Base-by-base conservation (phyloP, 1,140 invertebrate species). In the Bombus superbus region DNA sequence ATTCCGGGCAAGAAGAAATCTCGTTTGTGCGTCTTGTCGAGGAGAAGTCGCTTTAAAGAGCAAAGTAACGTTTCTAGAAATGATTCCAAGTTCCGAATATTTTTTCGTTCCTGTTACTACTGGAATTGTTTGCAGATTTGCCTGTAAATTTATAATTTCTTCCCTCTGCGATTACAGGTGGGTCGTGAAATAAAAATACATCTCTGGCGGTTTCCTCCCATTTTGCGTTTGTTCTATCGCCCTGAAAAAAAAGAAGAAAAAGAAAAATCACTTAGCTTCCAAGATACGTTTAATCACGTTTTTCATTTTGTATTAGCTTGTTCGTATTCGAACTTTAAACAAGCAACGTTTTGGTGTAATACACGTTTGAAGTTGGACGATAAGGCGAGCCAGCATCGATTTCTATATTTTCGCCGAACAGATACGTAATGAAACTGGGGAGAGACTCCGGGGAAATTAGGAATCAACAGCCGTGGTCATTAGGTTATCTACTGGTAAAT, bases 391-490 rank as follows among this genome's bases (percentile, higher is more conserved):
- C 10, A 40, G 18, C n/a, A 83, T 86, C 53, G 72, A 82, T 83
- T 44, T 59, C 38, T 68, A 38, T 85, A 80, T 85, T 85, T 85
- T 78, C 69, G 59, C 8, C 76, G 35, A 64, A 62, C 25, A 62
- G 76, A 74, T 28, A 42, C 35, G 42, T 68, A 62, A 79, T 35
- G 81, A 85, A 57, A 64, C 35, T 59, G 25, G 57, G 59, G 35
- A 85, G 38, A 22, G 44, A 42, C 59, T 78, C 86, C 8, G n/a
- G 83, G 86, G 75, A 85, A 84, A 85, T 85, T 87, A 84, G 76
- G 57, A 68, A 76, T 84, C 86, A 78, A 66, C 69, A 32, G 40
- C n/a, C 38, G 53, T 35, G 57, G 59, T 85, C 82, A 68, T 87
- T 85, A 85, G 64, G 66, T 84, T 85, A 85, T 85, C 83, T 72